A percentile compares a stretch with the other conserved stretches of the same genome.
Evolutionary conservation across 2,888 invertebrate species (phyloP).

Genomic region (Thereva unica): DNA sequence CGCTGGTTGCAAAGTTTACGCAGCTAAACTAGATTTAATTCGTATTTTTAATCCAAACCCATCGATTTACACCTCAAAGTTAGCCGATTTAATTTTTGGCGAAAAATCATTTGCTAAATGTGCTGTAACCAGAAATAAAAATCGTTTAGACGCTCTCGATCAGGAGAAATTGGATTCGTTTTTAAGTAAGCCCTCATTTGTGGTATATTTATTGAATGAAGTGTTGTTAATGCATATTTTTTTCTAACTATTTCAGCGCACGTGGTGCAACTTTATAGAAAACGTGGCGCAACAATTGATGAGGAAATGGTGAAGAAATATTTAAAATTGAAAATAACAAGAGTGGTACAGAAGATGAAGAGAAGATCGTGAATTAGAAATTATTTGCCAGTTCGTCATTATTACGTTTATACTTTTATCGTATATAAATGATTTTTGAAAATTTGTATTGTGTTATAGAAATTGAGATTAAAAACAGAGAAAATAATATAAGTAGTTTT

Average conservation of each 20-base stretch:
- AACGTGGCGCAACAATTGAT: constrained; percentile 50
- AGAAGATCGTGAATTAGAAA: not conserved
- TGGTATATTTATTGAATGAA: constrained; percentile 1
- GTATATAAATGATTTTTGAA: too few species aligned
- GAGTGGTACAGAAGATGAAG: constrained; percentile 40
- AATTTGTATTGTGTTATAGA: too few species aligned
- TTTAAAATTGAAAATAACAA: constrained; percentile 50
- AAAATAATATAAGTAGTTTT: too few species aligned
- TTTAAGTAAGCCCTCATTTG: constrained; percentile 51
- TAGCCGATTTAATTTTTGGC: constrained; percentile 55
- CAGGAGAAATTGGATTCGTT: constrained; percentile 50
- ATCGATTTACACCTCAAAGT: constrained; percentile 53
- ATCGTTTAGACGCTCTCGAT: constrained; percentile 47
- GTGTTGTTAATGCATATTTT: constrained; percentile 3
- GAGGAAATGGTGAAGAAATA: constrained; percentile 48
- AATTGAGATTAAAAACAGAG: too few species aligned
- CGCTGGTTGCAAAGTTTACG: constrained; percentile 53
- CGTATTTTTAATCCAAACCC: constrained; percentile 53
- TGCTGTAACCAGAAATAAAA: constrained; percentile 45
- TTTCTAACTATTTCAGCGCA: constrained; percentile 50
- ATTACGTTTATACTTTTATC: too few species aligned
- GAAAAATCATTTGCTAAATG: constrained; percentile 47
- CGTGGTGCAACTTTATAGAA: constrained; percentile 54
- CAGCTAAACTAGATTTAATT: constrained; percentile 52
- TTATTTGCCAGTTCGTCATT: too few species aligned